Base-by-base conservation (phyloP, 2,888 invertebrate genomes). In the Lymantria monacha region DNA sequence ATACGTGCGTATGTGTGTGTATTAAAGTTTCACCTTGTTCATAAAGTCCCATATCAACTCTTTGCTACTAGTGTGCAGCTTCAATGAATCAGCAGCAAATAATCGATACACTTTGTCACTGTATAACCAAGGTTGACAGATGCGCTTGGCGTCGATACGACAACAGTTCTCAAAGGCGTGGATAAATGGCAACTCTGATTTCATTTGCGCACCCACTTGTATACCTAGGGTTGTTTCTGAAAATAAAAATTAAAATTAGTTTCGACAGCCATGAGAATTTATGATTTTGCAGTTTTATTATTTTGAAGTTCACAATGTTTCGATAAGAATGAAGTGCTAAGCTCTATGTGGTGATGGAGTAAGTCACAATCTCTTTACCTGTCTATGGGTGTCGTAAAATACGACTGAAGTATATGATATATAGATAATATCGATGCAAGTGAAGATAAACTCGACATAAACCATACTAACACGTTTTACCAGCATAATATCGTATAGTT, bases 161-260 rank as follows among this genome's bases (percentile, higher is more conserved):
- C 61, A 59, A 37, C 59, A 53, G 13, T 64, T 47, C 0, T 75
- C 71, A 7, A 81, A 73, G 0, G 75, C 67, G 1, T 51, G 51
- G n/a, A 74, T 51, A 48, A 78, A 76, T 3, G 70, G 71, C 11
- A 66, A 63, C 0, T 70, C 55, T 0, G 56, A 42, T 1, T 64
- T 51, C 1, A 45, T 53, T 37, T 74, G 76, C 0, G 69, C 63
- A 13, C 66, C 47, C 7, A 77, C 56, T 22, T 60, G 49, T 0
- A 78, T 61, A 0, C 81, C 81, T 8, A 81, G 50, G 1, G 73
- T 64, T 1, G 76, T 72, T 54, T 80, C 75, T 74, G 42, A 10
- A 47, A 46, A 44, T 2, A 9, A 13, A 13, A 22, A 14, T 38
- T 38, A 10, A 38, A 13, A n/a, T n/a, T 8, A 22, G 22, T 22